A percentile compares a stretch with the other conserved stretches of the same genome.
These are phyloP conservation scores for Oscheius sp. DNA, from an alignment of 2,888 invertebrate species.

Conservation along the genomic window DNA sequence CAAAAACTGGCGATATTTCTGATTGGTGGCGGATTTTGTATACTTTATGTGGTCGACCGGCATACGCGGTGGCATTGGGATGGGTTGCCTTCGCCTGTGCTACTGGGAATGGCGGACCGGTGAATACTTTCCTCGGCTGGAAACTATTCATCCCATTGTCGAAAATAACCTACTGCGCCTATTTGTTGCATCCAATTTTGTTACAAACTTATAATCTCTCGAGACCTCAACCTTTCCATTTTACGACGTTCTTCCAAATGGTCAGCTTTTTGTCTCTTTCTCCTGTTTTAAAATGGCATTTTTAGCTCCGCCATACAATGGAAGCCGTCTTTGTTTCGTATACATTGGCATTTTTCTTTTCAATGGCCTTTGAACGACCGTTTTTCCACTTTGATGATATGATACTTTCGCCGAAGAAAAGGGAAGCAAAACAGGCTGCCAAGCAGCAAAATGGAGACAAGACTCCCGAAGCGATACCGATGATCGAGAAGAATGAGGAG, in stretches of 20 bases:
- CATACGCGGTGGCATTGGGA: conserved; percentile 74
- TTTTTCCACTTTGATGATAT: conserved; percentile 67
- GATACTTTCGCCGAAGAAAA: conserved; percentile 40
- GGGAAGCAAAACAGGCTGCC: not conserved
- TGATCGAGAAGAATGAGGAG: not conserved
- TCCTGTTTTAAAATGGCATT: not conserved
- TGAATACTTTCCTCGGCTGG: conserved; percentile 86
- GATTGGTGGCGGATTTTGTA: conserved; percentile 61
- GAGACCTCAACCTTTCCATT: conserved; percentile 72
- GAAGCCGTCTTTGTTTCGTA: conserved; percentile 69
- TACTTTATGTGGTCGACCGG: conserved; percentile 65
- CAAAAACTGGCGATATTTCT: conserved; percentile 70
- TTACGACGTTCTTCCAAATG: conserved; percentile 71
- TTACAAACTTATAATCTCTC: conserved; percentile 71
- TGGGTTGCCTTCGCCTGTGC: conserved; percentile 77
- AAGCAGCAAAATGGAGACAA: not conserved
- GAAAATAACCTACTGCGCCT: conserved; percentile 92
- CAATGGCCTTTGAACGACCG: conserved; percentile 70
- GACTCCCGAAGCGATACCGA: not conserved
- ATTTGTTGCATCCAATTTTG: conserved; percentile 78
- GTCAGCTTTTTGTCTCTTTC: too few relatives aligned
- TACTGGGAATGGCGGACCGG: conserved; percentile 71
- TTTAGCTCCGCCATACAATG: conserved; percentile 68
- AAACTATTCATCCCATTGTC: conserved; percentile 88
- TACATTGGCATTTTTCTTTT: conserved; percentile 60